Base-by-base conservation (phyloP, 2,888 invertebrate genomes). In the Seira sanloemensis region DNA sequence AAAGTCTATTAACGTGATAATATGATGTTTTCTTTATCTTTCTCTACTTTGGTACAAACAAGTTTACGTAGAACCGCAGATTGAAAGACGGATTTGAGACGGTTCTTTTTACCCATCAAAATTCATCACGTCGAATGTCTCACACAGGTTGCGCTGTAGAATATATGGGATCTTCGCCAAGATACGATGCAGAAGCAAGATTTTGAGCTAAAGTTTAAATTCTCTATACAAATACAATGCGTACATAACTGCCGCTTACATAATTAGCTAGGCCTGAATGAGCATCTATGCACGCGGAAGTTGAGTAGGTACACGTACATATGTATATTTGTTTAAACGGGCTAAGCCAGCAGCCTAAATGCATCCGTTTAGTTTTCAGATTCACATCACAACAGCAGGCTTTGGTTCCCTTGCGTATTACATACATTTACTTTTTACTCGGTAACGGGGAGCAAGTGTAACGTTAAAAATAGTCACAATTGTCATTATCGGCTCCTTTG, bases 401-500 rank as follows among this genome's bases (percentile, higher is more conserved):
- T n/a, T n/a, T n/a, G n/a, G n/a, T n/a, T n/a, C n/a, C n/a, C n/a
- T n/a, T n/a, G n/a, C n/a, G n/a, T n/a, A n/a, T n/a, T n/a, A n/a
- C n/a, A n/a, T n/a, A n/a, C n/a, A n/a, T n/a, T n/a, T n/a, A n/a
- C 73, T 66, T 23, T 50, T 27, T 54, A 50, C 24, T 65, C 25
- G 19, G 46, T 26, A 19, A 58, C 21, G n/a, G 58, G 46, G 65
- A 25, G 50, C 23, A 18, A 84, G 80, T 77, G 67, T 76, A 84
- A 81, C 71, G 76, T 88, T 88, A 88, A 88, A 88, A 88, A 88
- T 88, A 88, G 88, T 85, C 86, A 74, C 72, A 23, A 82, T 62
- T 72, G 72, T 50, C 79, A 88, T 85, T 86, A 86, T 88, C 86
- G 86, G 88, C 76, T 82, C 84, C 78, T 86, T 88, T 88, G 87